These are phyloP conservation scores for Drosophila parthenogenetica DNA, from an alignment of 2,888 invertebrate species.

Conservation along the genomic window DNA sequence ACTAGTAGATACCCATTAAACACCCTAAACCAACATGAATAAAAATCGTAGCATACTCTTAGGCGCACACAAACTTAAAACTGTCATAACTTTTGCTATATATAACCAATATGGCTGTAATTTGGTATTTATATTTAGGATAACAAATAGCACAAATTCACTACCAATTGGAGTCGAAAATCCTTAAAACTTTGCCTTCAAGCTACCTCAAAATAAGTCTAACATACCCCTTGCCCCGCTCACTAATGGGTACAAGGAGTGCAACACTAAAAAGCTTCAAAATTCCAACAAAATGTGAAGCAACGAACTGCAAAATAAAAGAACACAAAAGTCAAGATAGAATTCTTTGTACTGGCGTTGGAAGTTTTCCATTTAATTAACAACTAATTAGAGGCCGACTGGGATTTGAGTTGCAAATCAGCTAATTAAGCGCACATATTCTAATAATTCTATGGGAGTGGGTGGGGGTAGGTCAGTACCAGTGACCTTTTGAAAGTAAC, in stretches of 20 bases:
- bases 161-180: no score
- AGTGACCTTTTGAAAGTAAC: background rate
- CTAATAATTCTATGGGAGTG: conserved; percentile 33
- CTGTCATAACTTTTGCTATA: no score
- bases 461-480: no score
- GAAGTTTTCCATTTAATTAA: conserved; percentile 50
- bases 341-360: conserved; percentile 5
- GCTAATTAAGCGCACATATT: conserved; percentile 65
- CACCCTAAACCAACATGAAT: background rate
- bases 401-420: conserved; percentile 29
- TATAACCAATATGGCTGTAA: no score
- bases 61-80: no score
- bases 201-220: no score
- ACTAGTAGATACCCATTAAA: background rate
- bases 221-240: no score
- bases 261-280: conserved; percentile 42
- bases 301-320: background rate
- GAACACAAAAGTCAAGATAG: background rate
- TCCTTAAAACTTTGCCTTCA: no score
- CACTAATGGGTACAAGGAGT: background rate
- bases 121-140: no score
- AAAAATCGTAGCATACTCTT: no score
- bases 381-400: conserved; percentile 61
- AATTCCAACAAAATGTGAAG: conserved; percentile 7
- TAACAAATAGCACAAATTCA: no score